phyloP scores from a whole-genome alignment of 2,888 invertebrate species.

The Oithona nana region DNA sequence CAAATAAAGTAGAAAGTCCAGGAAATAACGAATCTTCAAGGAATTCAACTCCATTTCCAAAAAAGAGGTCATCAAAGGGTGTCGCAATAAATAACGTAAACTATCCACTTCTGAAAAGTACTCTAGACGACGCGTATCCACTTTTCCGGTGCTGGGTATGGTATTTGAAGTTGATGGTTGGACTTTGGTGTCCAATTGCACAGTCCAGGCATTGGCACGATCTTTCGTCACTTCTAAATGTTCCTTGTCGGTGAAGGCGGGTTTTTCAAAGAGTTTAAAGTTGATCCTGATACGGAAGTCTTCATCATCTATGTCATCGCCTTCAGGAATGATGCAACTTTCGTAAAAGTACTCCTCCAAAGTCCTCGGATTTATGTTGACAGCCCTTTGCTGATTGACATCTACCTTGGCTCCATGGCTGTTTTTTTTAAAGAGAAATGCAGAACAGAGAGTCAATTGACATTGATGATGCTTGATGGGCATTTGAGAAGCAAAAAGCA shows the following conservation, averaged over 20 bases:
- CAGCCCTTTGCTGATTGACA: background rate
- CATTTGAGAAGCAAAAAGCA: no score
- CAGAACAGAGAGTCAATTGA: no score
- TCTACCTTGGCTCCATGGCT: slow-evolving; percentile 10
- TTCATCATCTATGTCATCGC: slow-evolving; percentile 12
- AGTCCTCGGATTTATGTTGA: slow-evolving; percentile 8
- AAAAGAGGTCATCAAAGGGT: slow-evolving; percentile 5
- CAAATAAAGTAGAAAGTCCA: slow-evolving; percentile 11
- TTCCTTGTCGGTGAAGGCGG: background rate
- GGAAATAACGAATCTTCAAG: background rate
- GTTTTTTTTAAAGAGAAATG: no score
- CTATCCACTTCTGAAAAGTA: background rate
- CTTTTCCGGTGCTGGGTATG: background rate
- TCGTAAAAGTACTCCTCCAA: slow-evolving; percentile 12
- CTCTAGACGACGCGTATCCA: slow-evolving; percentile 6
- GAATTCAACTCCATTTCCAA: slow-evolving; percentile 7
- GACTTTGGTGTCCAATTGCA: background rate
- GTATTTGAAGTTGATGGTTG: background rate
- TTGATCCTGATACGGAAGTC: slow-evolving; percentile 6
- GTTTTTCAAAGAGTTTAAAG: slow-evolving; percentile 4
- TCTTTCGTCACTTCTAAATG: background rate
- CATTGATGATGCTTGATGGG: no score
- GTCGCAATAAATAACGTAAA: background rate
- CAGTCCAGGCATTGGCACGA: background rate
- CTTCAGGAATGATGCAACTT: slow-evolving; percentile 2